Conservation (phyloP, 2,113 vertebrate genomes). For the Chrysemys picta region DNA sequence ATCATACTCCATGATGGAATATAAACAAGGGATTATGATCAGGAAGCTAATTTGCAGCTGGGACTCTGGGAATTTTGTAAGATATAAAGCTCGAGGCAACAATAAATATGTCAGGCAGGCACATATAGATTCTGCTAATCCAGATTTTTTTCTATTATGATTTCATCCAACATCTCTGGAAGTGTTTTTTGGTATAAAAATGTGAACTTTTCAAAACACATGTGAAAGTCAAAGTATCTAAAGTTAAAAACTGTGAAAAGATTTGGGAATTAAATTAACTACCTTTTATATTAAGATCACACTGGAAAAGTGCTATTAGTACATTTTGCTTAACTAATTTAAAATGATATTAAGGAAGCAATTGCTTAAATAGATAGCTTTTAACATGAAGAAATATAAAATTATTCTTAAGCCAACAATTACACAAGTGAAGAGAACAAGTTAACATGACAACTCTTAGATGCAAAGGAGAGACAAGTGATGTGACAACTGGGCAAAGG, state of each 20-base stretch:
- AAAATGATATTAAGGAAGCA: neutral
- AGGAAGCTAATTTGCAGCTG: neutral
- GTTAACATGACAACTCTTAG: neutral
- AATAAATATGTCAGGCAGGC: neutral
- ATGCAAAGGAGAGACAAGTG: neutral
- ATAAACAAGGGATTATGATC: neutral
- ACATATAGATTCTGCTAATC: neutral
- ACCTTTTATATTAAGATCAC: neutral
- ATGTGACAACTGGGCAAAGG: neutral
- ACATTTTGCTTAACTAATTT: neutral
- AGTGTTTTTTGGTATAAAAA: neutral
- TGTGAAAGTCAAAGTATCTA: neutral
- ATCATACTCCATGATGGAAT: neutral
- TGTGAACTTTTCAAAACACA: neutral
- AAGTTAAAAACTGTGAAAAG: neutral
- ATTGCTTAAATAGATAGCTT: neutral
- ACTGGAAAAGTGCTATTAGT: neutral
- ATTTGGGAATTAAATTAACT: neutral
- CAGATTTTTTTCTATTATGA: neutral
- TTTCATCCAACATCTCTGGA: neutral
- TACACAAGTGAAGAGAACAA: neutral
- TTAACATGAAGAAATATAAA: neutral
- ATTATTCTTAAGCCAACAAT: accelerated
- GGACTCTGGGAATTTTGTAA: neutral
- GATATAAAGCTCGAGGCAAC: neutral